Conservation (phyloP, 2,888 invertebrate genomes). For the Syrista parreyssii region DNA sequence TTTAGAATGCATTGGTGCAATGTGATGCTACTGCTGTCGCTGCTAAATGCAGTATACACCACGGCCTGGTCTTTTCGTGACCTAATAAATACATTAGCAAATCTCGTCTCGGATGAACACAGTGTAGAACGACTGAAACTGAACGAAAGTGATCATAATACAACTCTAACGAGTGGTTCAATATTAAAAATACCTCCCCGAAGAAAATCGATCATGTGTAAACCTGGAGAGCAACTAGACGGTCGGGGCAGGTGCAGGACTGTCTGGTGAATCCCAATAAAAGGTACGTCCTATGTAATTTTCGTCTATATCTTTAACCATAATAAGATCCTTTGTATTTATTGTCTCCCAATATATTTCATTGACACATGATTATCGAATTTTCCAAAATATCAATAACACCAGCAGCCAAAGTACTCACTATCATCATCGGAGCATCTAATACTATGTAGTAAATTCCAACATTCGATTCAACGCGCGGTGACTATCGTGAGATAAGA, state of each 20-base stretch:
- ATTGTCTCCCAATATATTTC: neutral
- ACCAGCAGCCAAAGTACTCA: neutral
- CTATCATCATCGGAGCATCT: neutral
- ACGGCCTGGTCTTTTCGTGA: conserved; percentile 28
- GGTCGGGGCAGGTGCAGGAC: conserved; percentile 48
- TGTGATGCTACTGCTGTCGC: conserved; percentile 20
- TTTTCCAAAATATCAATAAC: neutral
- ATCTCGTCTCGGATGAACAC: conserved; percentile 9
- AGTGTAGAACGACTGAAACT: neutral
- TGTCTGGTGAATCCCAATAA: conserved; percentile 34
- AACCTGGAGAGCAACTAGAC: conserved; percentile 42
- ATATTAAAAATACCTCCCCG: neutral
- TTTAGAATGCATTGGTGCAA: conserved; percentile 22
- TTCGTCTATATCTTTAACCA: neutral
- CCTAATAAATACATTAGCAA: conserved; percentile 13
- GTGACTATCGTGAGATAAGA: neutral
- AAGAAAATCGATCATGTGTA: conserved; percentile 26
- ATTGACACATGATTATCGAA: neutral
- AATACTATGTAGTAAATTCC: neutral
- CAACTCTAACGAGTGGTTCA: neutral
- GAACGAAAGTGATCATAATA: neutral
- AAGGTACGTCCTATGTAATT: neutral
- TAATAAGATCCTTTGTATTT: neutral
- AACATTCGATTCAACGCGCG: neutral
- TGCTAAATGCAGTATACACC: conserved; percentile 13